phyloP scores from a whole-genome alignment of 1,140 invertebrate species.

The Sycophila sp. region DNA sequence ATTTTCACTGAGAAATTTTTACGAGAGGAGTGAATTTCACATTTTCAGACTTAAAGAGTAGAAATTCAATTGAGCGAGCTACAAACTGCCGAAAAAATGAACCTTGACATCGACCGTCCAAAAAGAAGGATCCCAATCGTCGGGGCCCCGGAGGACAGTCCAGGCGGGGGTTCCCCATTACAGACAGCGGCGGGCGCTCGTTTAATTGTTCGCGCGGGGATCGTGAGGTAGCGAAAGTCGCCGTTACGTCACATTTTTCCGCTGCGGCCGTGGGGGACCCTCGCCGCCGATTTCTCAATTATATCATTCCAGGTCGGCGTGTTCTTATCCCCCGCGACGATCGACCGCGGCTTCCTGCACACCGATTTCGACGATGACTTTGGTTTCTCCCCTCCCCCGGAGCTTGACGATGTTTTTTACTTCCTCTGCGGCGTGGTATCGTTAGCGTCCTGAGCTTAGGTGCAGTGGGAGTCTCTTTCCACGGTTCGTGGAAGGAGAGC shows the following conservation, averaged over 20 bases:
- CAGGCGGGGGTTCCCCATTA: background rate
- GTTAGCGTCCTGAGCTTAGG: no score
- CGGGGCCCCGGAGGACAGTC: no score
- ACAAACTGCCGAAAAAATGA: background rate
- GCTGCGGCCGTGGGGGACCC: background rate
- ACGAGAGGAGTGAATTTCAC: no score
- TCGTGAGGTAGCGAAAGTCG: constrained; percentile 19
- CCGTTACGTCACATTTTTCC: constrained; percentile 11
- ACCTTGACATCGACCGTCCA: background rate
- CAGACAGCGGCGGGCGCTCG: background rate
- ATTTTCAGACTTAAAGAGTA: background rate
- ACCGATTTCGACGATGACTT: background rate
- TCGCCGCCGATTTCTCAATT: constrained; percentile 9
- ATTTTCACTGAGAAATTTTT: no score
- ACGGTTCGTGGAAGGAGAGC: no score
- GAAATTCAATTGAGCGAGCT: background rate
- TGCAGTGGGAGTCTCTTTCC: no score
- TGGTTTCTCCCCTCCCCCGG: no score
- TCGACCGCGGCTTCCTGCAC: no score
- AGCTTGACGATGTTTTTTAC: no score
- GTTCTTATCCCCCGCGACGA: background rate
- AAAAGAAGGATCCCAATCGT: background rate
- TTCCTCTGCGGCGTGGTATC: no score
- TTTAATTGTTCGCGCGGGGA: constrained; percentile 7
- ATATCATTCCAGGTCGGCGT: background rate